These are phyloP conservation scores for Achroia grisella DNA, from an alignment of 1,140 invertebrate genomes.

Conservation along the genomic window DNA sequence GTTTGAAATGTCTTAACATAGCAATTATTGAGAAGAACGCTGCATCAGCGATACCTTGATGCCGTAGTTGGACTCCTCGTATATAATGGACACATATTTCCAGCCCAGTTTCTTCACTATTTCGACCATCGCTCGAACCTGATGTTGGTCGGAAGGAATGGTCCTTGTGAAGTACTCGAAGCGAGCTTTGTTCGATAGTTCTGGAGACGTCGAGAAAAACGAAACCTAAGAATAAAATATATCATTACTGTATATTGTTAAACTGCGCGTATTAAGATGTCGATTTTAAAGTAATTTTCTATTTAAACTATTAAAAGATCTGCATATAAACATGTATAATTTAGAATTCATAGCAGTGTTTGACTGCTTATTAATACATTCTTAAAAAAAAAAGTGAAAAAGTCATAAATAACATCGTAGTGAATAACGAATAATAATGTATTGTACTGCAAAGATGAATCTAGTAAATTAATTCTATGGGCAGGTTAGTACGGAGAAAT, in stretches of 20 bases:
- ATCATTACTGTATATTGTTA: neutral
- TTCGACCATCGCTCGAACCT: constrained; percentile 96
- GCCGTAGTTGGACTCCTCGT: constrained; percentile 97
- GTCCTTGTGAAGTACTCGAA: constrained; percentile 97
- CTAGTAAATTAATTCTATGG: no score
- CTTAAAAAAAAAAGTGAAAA: no score
- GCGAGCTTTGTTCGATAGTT: constrained; percentile 94
- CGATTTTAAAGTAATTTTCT: no score
- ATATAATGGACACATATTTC: constrained; percentile 96
- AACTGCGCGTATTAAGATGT: no score
- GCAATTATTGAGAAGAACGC: neutral
- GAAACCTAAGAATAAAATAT: constrained; percentile 85
- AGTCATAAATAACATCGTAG: no score
- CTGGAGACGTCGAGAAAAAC: constrained; percentile 96
- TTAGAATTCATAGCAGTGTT: no score
- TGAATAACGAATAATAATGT: no score
- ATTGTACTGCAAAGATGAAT: no score
- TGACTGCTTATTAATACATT: no score
- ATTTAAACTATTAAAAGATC: no score
- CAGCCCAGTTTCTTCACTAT: constrained; percentile 92
- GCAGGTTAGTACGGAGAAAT: no score
- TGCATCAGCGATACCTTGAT: constrained; percentile 85
- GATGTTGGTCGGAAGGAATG: constrained; percentile 95
- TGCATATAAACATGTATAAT: no score
- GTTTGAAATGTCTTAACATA: neutral